Base-by-base conservation (phyloP, 2,797 vertebrate species). In the Argentina silus region DNA sequence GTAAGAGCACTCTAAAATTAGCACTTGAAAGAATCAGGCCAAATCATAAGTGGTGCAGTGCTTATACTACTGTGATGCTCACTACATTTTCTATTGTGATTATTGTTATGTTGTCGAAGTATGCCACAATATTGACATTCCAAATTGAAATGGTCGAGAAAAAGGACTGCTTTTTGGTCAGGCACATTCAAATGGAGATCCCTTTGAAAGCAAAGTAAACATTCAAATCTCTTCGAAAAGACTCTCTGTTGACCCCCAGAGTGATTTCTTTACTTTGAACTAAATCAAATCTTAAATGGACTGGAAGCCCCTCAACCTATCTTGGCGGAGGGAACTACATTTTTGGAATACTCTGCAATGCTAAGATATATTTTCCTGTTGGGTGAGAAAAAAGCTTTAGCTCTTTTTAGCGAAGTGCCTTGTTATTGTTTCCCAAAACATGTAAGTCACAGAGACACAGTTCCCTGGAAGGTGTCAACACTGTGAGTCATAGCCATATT, bases 241-340 rank as follows among this genome's bases (percentile, higher is more conserved):
- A 67, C 19, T 23, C 44, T 27, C 12, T 36, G 15, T 55, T 63
- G 47, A 55, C 47, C 12, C 19, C 17, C 14, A 21, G 36, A 57
- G 56, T 47, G 21, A 69, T 78, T 79, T 60, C 56, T 36, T 67
- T 14, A 5, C 71, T 76, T 81, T 82, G 76, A 78, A 77, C 73
- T 70, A 72, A 78, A 75, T 82, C 77, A 73, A 73, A 79, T 76
- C 73, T 67, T 71, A 78, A 36, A 75, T 69, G 79, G 76, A 73
- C 76, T 67, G 36, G 36, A 70, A 76, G 67, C 45, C 63, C 69
- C 48, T 74, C 56, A 74, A 73, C 65, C 48, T 61, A 55, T 68
- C 51, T 2, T 67, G 57, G 70, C 50, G 36, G 55, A 59, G 45
- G 43, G 17, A 67, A 65, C 72, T 70, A 72, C 67, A 68, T 78